A percentile compares a stretch with the other conserved stretches of the same genome.
Conservation (phyloP, 2,888 invertebrate genomes). For the Lymantria monacha region DNA sequence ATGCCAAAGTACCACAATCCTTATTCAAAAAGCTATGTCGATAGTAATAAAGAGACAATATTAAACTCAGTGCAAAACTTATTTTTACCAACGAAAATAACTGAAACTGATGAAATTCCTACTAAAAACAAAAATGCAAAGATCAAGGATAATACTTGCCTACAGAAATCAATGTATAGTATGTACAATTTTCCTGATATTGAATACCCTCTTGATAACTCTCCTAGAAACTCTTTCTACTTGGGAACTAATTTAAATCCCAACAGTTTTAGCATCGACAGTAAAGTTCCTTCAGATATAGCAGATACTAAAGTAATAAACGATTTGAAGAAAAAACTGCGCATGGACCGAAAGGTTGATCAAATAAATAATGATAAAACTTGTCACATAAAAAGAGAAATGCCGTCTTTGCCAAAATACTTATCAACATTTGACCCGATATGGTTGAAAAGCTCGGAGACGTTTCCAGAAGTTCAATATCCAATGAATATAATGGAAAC, state of each 20-base stretch:
- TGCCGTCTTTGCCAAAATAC: neutral
- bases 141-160: neutral
- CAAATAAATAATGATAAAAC: slow-evolving; percentile 12
- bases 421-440: slow-evolving; percentile 10
- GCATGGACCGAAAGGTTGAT: slow-evolving; percentile 32
- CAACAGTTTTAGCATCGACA: slow-evolving; percentile 1
- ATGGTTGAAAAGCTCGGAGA: slow-evolving; percentile 28
- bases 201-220: slow-evolving; percentile 39
- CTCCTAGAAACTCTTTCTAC: slow-evolving; percentile 12
- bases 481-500: slow-evolving; percentile 54
- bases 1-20: slow-evolving; percentile 33
- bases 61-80: neutral
- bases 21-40: neutral
- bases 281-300: neutral
- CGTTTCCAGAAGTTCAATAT: slow-evolving; percentile 65
- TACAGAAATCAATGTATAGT: slow-evolving; percentile 24
- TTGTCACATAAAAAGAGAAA: slow-evolving; percentile 7
- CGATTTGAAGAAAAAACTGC: slow-evolving; percentile 35
- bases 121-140: slow-evolving; percentile 9
- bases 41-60: neutral
- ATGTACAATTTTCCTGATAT: slow-evolving; percentile 50
- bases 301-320: slow-evolving; percentile 14
- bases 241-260: slow-evolving; percentile 7
- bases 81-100: neutral
- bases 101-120: neutral